These are phyloP conservation scores for Temnothorax curvispinosus DNA, from an alignment of 1,140 invertebrate species.

Conservation along the genomic window DNA sequence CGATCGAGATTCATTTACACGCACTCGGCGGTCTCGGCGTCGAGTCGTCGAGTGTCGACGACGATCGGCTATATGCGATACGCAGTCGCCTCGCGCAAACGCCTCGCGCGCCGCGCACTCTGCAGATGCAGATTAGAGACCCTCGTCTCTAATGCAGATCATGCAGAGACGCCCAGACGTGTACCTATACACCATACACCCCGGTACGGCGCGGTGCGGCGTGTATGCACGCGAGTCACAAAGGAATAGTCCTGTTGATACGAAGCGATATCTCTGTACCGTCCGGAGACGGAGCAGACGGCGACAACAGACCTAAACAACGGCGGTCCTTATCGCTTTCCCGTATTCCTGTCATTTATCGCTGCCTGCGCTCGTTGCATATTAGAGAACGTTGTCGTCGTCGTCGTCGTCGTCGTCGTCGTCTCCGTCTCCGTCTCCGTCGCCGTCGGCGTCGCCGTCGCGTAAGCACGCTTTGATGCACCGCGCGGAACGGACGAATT, in stretches of 20 bases:
- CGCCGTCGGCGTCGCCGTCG: too few relatives aligned
- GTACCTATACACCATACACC: neutral
- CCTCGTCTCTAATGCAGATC: neutral
- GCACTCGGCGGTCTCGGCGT: neutral
- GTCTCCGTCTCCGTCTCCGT: too few relatives aligned
- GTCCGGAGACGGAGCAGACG: neutral
- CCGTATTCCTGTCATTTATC: constrained; percentile 47
- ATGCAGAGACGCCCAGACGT: neutral
- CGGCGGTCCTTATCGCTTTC: constrained; percentile 36
- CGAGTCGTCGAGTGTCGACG: neutral
- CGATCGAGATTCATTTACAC: constrained; percentile 6
- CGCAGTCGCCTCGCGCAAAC: neutral
- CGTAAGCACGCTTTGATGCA: neutral
- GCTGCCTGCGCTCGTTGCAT: constrained; percentile 10
- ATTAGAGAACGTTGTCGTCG: constrained; percentile 5
- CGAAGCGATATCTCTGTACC: constrained; percentile 30
- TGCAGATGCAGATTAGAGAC: neutral
- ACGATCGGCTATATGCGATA: constrained; percentile 15
- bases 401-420: too few relatives aligned
- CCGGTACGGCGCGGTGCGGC: too few relatives aligned
- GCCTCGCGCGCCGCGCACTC: neutral
- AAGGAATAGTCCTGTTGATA: constrained; percentile 61
- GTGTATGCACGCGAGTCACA: neutral
- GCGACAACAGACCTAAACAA: constrained; percentile 57
- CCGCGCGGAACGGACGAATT: too few relatives aligned